A percentile compares a stretch with the other conserved stretches of the same genome.
These are phyloP conservation scores for Azemiops feae DNA, from an alignment of 2,113 vertebrate genomes.

Conservation along the genomic window DNA sequence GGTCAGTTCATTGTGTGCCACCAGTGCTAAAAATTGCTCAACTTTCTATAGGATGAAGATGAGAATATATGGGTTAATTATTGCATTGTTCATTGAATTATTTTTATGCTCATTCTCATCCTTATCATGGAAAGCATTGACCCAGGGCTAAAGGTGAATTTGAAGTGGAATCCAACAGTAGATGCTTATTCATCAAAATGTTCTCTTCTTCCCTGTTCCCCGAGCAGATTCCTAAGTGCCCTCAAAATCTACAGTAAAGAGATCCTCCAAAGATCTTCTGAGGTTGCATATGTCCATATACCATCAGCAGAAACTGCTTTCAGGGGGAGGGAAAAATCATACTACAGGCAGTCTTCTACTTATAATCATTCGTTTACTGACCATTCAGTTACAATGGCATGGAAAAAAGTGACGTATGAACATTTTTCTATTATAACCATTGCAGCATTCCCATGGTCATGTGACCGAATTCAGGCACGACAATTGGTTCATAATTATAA, in stretches of 20 bases:
- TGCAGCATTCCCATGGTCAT: background rate
- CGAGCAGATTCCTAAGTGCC: background rate
- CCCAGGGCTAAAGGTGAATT: background rate
- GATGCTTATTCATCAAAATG: background rate
- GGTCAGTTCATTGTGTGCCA: background rate
- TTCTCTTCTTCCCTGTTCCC: background rate
- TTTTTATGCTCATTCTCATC: background rate
- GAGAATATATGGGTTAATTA: background rate
- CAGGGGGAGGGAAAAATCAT: background rate
- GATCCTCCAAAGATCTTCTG: background rate
- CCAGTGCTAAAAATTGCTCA: background rate
- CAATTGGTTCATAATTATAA: background rate
- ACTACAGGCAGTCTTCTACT: background rate
- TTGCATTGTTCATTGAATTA: background rate
- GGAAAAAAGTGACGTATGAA: background rate
- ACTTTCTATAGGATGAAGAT: background rate
- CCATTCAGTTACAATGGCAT: background rate
- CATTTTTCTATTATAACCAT: background rate
- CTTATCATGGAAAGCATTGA: background rate
- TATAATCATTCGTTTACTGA: background rate
- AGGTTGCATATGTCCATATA: background rate
- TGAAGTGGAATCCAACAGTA: background rate
- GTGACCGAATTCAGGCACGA: accelerated
- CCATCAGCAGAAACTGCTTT: background rate
- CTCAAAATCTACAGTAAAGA: background rate